Percentiles rank a stretch among this genome's conserved stretches.
These are phyloP conservation scores for Tetragonisca angustula DNA, from an alignment of 2,888 invertebrate genomes.

Conservation along the genomic window DNA sequence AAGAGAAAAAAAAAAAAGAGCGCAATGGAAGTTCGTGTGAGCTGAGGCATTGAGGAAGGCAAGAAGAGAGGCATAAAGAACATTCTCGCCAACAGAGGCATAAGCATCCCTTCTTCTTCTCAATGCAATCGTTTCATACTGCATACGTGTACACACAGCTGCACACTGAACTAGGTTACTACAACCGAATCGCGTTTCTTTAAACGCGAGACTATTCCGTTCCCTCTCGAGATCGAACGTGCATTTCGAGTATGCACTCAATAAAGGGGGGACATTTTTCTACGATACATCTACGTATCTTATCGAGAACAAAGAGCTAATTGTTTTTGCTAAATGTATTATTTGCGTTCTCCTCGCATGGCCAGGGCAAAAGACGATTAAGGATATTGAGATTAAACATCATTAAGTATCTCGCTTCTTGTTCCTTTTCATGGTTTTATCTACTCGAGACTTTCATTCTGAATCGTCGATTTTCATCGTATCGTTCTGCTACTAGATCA, in stretches of 20 bases:
- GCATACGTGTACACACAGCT: background rate
- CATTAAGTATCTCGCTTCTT: too few relatives aligned
- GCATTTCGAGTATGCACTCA: background rate
- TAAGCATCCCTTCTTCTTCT: conserved; percentile 36
- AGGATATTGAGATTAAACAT: background rate
- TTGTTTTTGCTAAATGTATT: conserved; percentile 15
- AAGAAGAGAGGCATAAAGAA: conserved; percentile 33
- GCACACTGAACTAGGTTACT: conserved; percentile 48
- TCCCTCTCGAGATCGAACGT: background rate
- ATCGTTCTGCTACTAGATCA: background rate
- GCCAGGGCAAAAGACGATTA: background rate
- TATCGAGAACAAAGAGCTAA: conserved; percentile 17
- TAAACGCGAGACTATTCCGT: conserved; percentile 9
- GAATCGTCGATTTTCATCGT: background rate
- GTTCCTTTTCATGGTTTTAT: background rate
- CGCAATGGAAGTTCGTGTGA: background rate
- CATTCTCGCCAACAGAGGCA: conserved; percentile 41
- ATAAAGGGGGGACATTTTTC: conserved; percentile 18
- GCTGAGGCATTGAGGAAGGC: background rate
- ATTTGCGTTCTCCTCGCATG: background rate
- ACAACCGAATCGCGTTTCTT: conserved; percentile 27
- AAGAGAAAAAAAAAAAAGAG: too few relatives aligned
- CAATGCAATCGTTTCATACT: conserved; percentile 21
- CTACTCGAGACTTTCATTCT: too few relatives aligned
- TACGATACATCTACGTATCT: conserved; percentile 30